Base-by-base conservation (phyloP, 2,888 invertebrate genomes). In the Ryuthela nishihirai region DNA sequence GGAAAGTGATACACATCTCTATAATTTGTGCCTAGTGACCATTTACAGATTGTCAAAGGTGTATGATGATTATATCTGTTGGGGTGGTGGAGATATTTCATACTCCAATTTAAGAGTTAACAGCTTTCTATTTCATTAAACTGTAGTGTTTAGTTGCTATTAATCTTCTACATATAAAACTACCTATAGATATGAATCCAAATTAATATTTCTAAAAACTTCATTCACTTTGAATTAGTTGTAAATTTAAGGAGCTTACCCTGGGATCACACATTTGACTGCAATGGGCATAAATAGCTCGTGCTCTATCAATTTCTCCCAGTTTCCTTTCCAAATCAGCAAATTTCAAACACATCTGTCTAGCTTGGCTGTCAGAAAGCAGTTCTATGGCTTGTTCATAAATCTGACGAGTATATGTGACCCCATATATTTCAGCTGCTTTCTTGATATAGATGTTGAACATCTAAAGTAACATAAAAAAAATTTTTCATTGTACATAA, bases 221-320 rank as follows among this genome's bases (percentile, higher is more conserved):
- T n/a, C n/a, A n/a, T n/a, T n/a, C n/a, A n/a, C n/a, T n/a, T n/a
- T n/a, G n/a, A n/a, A n/a, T n/a, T n/a, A n/a, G n/a, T n/a, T n/a
- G 7, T 29, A 29, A 29, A 29, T 29, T 12, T 9, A 12, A 21
- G n/a, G 21, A 4, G 29, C 35, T 53, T 45, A 59, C 59, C 72
- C 99, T 83, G 1, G 99, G 99, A 80, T 99, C 99, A 76, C 97
- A 98, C 76, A 98, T 92, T 80, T 99, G 98, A 69, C 97, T 94
- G 72, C 97, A 97, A 75, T 99, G 97, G 0, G 90, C 88, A 74
- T 98, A 99, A 69, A 99, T 88, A 1, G 95, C 95, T 65, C 99
- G 78, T 0, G 98, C 98, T 65, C 99, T 81, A 74, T 99, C 98
- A 54, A 99, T 91, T 82, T 99, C 98, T 44, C 99, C 99, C 32